Evolutionary conservation across 2,113 vertebrate species (phyloP), one percentile per base, ranked within the genome.

Genomic region (Xenopus borealis): DNA sequence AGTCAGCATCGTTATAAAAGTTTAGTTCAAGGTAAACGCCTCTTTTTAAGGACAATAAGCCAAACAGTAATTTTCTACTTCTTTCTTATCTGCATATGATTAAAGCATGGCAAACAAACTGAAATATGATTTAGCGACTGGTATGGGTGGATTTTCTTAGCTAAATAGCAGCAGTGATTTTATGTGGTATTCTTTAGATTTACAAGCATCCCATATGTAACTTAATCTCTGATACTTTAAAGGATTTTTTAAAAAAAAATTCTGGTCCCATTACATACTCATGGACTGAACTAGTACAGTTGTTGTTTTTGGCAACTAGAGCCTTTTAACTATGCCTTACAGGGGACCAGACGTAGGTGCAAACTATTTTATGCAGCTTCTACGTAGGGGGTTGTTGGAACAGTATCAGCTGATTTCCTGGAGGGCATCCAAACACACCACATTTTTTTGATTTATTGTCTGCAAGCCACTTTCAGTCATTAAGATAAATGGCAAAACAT

Each of bases 121-220:
- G 77, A 83, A 80, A 71, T 78, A 59, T 81, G 80, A 75, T 64
- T 81, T 77, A 80, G 81, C 86, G 76, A 81, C 81, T 71, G 78
- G 65, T 61, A 61, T 64, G 79, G 80, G 33, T 71, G 63, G 47
- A 16, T 69, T 80, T 85, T 82, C 80, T 73, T 64, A 8, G 80
- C 79, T 75, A 81, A 83, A 85, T 84, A 81, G 72, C 61, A 75
- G 62, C 81, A 82, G 79, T 52, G 78, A 79, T 86, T 86, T 86
- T 77, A 81, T 79, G 81, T 83, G 80, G 82, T 86, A 86, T 82
- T 82, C 0, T 86, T 88, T 84, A 62, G 67, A 85, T 84, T 90
- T 87, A 80, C 87, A 83, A 81, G 46, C 84, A 80, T 82, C 79
- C 84, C 57, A 84, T 79, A 85, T 86, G 64, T 86, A 89, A 89